Evolutionary conservation across 2,888 invertebrate genomes (phyloP), one percentile per base, ranked within the genome.

Genomic region (Bombylius major): DNA sequence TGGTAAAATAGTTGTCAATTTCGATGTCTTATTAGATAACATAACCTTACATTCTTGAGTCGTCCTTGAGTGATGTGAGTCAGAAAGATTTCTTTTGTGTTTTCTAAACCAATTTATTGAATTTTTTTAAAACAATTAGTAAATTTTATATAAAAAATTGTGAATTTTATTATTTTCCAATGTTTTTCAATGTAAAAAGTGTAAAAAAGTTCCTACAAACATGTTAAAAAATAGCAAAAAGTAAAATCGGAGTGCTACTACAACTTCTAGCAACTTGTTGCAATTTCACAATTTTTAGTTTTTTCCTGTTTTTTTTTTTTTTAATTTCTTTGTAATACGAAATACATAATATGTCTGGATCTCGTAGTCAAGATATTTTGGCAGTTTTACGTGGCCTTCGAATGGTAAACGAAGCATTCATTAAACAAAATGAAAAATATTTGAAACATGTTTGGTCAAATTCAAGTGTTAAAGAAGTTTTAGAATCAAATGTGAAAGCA

Each of bases 361-460:
- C 81, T 54, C 77, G 79, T 65, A 70, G 76, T 68, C 80, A 81
- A 66, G 88, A 89, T 72, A 65, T 84, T 62, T 70, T 83, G 64
- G 82, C 81, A 48, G 76, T 89, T 59, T 66, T 89, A 62, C 79
- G 81, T 67, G 88, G 89, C 48, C 71, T 84, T 56, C 83, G 86
- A 65, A 75, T 80, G 51, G 82, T 91, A 53, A 75, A 79, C 46
- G 81, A 82, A 66, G 86, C 87, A 48, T 77, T 83, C 52, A 66
- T 80, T 32, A 83, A 81, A 67, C 71, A 84, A 58, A 86, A 89
- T 68, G 79, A 82, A 66, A 77, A 80, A 61, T 73, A 78, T 59
- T 67, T 81, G 56, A 81, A 77, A 68, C 72, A 78, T 61, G 69
- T 83, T 63, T 83, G 87, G 81, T 76, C 78, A 69, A 86, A 86